Evolutionary conservation across 2,888 invertebrate genomes (phyloP), one percentile per base, ranked within the genome.

Genomic region (Theretra japonica): DNA sequence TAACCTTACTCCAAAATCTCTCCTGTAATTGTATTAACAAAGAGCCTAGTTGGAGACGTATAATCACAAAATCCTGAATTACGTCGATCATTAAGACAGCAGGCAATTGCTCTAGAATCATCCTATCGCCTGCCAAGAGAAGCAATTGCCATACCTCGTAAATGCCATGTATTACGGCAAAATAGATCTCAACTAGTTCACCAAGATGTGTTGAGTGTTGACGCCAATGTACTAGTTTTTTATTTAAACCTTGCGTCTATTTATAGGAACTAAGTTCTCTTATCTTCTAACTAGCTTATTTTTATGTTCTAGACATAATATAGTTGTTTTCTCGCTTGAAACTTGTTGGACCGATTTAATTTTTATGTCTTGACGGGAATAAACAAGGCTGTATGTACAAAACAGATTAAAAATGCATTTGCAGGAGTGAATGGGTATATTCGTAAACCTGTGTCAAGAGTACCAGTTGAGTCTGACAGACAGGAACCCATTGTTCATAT

Each of bases 201-300:
- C 60, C 60, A 60, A 60, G 60, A 30, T n/a, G 62, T 62, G 62
- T 62, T 41, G 62, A 62, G 33, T 62, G 62, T 62, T 62, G 33
- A 41, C 62, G 21, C 21, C n/a, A 41, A 21, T 62, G 33, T n/a
- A 8, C 30, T 41, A 11, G 33, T 62, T 41, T 33, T 33, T 60
- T n/a, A n/a, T 7, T 7, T 33, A 57, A 57, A 57, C 23, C n/a
- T 21, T 23, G 11, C 7, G 57, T 57, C 57, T 57, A 57, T 57
- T 57, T 57, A 57, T 57, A 57, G 57, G 11, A 2, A 2, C 21
- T 57, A 41, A 41, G 15, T 41, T 41, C 41, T 41, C 41, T 21
- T 21, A 21, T 41, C 41, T 21, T 21, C 7, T 21, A 19, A 21
- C n/a, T 56, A 56, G 56, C 21, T 57, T 57, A 23, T 5, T 58